Conservation (phyloP, 2,888 invertebrate genomes). For the Andrena praecox region DNA sequence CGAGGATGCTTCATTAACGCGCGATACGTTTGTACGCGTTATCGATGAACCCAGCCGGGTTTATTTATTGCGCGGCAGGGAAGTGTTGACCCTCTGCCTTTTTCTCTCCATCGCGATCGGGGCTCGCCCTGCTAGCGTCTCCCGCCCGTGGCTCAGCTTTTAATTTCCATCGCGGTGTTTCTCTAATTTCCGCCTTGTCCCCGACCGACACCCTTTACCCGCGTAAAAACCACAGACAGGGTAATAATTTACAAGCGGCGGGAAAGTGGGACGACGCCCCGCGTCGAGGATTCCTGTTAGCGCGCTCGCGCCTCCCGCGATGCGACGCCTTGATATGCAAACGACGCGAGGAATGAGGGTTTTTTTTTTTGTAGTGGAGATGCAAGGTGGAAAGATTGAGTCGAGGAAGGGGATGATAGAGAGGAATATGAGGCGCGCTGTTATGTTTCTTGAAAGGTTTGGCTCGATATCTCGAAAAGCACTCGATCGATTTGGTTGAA, state of each 20-base stretch:
- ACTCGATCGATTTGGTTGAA: no score
- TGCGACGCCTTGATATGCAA: constrained; percentile 30
- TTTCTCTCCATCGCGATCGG: neutral
- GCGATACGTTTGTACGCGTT: constrained; percentile 18
- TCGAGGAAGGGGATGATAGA: neutral
- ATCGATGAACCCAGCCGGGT: constrained; percentile 25
- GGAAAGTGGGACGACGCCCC: constrained; percentile 27
- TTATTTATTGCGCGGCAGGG: constrained; percentile 26
- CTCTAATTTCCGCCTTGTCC: constrained; percentile 50
- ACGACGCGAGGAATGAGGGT: neutral
- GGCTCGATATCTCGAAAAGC: no score
- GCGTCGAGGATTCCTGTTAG: constrained; percentile 5
- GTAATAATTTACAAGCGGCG: constrained; percentile 55
- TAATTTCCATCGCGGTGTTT: constrained; percentile 54
- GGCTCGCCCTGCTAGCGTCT: neutral
- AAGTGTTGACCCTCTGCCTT: constrained; percentile 16
- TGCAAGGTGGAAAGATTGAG: constrained; percentile 21
- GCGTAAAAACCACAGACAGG: constrained; percentile 12
- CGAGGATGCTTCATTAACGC: constrained; percentile 47
- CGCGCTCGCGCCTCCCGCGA: neutral
- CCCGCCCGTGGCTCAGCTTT: constrained; percentile 28
- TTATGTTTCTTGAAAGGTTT: neutral
- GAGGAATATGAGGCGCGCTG: neutral
- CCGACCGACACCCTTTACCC: neutral
- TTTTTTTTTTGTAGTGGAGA: neutral